Evolutionary conservation across 2,797 vertebrate species (phyloP), one percentile per base, ranked within the genome.

Genomic region (Decapterus maruadsi): DNA sequence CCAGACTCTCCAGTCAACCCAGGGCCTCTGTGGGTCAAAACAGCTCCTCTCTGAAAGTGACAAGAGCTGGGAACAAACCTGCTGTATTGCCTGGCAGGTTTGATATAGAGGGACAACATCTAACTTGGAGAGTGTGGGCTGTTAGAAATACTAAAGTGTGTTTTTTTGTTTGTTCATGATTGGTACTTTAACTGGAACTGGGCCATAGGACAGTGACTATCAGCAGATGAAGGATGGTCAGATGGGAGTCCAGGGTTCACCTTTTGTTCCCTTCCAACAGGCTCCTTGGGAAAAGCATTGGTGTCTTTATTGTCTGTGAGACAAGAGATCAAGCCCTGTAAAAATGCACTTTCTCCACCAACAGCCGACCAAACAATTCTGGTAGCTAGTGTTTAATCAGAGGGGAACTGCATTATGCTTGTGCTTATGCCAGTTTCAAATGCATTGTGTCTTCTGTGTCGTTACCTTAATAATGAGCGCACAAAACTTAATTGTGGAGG

Each of bases 191-290:
- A 8, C 7, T 36, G 34, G 34, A 36, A 36, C 6, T 8, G 34
- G 34, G 34, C 34, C 34, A 36, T 7, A 36, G 34, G 34, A 36
- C 34, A 72, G 81, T 55, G 81, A 78, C 62, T 72, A 72, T 77
- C 78, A 79, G 75, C 43, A 63, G 71, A 74, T 61, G 88, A 71
- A 83, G 85, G 83, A 93, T 91, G 89, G 78, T 86, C 83, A 88
- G 65, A 73, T 66, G 50, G 77, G 80, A 84, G 68, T 68, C 72
- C 57, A 75, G 73, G 69, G 56, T 50, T 89, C 80, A 89, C 87
- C 93, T 94, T 94, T 92, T 92, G 90, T 94, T 92, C 91, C 85
- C 75, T 31, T 73, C 55, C 75, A 76, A 71, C 68, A 57, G 26
- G 54, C 59, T 68, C 50, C 75, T 63, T 17, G 19, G 67, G 71